A percentile compares a stretch with the other conserved stretches of the same genome.
Evolutionary conservation across 2,113 vertebrate genomes (phyloP).

Genomic region (Hippocampus abdominalis): DNA sequence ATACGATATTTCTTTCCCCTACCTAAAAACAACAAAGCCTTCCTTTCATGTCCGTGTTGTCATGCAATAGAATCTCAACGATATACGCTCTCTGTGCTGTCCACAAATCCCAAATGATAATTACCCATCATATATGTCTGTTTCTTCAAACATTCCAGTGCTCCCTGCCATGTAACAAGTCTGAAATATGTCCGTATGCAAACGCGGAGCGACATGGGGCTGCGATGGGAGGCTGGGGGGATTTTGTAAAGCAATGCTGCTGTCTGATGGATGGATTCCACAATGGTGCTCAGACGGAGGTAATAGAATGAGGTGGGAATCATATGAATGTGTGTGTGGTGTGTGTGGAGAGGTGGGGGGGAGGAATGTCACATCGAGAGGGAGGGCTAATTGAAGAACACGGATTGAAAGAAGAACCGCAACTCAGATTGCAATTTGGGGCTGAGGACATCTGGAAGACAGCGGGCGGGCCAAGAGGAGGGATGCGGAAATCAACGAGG

Average conservation of each 20-base stretch:
- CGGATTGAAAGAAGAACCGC: neutral
- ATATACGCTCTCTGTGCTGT: constrained; percentile 13
- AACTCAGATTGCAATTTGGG: neutral
- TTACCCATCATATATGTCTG: constrained; percentile 19
- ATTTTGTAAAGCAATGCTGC: constrained; percentile 48
- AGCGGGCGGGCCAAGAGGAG: constrained; percentile 34
- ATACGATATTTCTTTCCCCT: neutral
- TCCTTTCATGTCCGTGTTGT: constrained; percentile 25
- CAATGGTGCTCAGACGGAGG: constrained; percentile 39
- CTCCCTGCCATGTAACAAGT: constrained; percentile 43
- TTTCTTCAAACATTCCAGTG: constrained; percentile 1
- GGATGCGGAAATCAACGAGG: constrained; percentile 21
- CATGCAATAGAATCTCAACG: constrained; percentile 33
- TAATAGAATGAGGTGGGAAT: constrained; percentile 6
- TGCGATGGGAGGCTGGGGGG: constrained; percentile 53
- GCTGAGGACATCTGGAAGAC: constrained; percentile 54
- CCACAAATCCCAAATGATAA: constrained; percentile 43
- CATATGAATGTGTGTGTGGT: neutral
- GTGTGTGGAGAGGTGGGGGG: neutral
- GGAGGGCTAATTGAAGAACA: neutral
- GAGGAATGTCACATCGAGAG: constrained; percentile 8
- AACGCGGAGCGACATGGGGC: constrained; percentile 39
- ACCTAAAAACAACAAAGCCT: neutral
- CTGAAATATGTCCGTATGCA: constrained; percentile 62
- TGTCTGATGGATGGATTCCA: constrained; percentile 56